Evolutionary conservation across 1,140 invertebrate genomes (phyloP).

Genomic region (Xylocopa sonorina): DNA sequence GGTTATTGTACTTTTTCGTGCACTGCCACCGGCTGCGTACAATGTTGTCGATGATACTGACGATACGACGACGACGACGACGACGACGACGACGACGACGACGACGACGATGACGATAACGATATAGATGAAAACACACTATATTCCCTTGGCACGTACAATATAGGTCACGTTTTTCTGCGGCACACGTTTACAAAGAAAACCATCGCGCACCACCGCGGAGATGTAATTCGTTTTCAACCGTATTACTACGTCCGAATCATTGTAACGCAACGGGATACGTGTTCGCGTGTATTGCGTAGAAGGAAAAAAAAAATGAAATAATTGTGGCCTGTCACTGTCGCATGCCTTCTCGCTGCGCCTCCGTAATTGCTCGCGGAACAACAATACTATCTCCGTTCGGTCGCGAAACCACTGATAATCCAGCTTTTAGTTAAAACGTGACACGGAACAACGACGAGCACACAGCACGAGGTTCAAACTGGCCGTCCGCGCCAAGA

Average conservation of each 20-base stretch:
- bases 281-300: background rate
- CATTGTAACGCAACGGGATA: slow-evolving; percentile 27
- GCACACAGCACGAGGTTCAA: slow-evolving; percentile 28
- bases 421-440: slow-evolving; percentile 30
- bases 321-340: slow-evolving; percentile 31
- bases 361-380: background rate
- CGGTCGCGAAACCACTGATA: slow-evolving; percentile 25
- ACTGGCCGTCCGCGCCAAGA: background rate
- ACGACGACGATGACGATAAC: slow-evolving; percentile 10
- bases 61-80: background rate
- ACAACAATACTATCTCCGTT: slow-evolving; percentile 26
- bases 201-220: slow-evolving; percentile 55
- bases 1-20: background rate
- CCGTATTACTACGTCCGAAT: slow-evolving; percentile 57
- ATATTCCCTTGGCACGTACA: slow-evolving; percentile 37
- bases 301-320: background rate
- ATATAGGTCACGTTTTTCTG: slow-evolving; percentile 54
- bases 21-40: background rate
- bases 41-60: background rate
- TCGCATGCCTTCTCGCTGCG: background rate
- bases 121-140: slow-evolving; percentile 36
- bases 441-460: slow-evolving; percentile 27
- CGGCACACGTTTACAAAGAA: slow-evolving; percentile 43
- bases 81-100: background rate
- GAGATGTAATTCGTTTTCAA: background rate